A percentile compares a stretch with the other conserved stretches of the same genome.
Evolutionary conservation across 2,888 invertebrate genomes (phyloP).

Genomic region (Pyrrhosoma nymphula): DNA sequence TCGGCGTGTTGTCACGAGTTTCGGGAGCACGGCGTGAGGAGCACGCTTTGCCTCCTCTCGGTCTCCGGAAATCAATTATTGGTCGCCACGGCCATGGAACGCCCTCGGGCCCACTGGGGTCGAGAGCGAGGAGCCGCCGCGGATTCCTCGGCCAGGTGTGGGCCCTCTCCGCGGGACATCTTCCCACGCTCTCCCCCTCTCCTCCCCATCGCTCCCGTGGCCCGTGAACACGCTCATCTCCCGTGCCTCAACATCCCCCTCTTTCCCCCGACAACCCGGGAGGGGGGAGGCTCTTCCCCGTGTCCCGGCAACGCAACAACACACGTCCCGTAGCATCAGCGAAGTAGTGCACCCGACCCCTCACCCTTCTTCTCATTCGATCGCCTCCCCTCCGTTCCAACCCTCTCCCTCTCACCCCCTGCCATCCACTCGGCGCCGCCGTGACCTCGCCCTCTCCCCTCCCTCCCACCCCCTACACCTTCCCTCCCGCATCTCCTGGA

Average conservation of each 20-base stretch:
- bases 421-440: background rate
- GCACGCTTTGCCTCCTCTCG: background rate
- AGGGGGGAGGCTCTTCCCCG: no score
- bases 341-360: no score
- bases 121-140: no score
- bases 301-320: background rate
- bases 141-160: background rate
- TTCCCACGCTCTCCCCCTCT: background rate
- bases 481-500: background rate
- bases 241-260: background rate
- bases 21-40: background rate
- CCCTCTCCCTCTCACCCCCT: background rate
- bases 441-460: background rate
- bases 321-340: background rate
- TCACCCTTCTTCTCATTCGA: no score
- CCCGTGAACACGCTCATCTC: slow-evolving; percentile 12
- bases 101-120: background rate
- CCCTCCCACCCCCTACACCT: background rate
- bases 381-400: background rate
- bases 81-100: background rate
- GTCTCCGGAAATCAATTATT: background rate
- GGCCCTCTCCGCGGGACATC: background rate
- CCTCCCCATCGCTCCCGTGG: background rate
- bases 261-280: no score
- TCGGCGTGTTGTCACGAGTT: background rate